phyloP scores from a whole-genome alignment of 2,888 invertebrate species.

The Luffia ferchaultella region DNA sequence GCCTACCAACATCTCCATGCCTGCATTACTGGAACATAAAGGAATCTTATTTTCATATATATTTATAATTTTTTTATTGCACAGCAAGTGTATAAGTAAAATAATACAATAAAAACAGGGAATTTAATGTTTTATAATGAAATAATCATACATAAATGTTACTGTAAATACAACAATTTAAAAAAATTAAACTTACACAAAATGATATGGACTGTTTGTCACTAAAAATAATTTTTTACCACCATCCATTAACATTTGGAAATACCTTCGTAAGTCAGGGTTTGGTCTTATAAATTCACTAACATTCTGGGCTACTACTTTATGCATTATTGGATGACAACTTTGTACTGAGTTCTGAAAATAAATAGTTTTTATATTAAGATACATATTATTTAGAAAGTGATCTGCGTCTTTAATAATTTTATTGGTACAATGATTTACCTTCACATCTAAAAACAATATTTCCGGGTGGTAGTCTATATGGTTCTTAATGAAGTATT shows the following conservation, averaged over 20 bases:
- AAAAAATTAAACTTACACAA: constrained; percentile 76
- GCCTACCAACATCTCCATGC: constrained; percentile 91
- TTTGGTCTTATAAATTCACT: constrained; percentile 82
- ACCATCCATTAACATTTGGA: constrained; percentile 75
- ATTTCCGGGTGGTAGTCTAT: constrained; percentile 96
- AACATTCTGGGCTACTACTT: constrained; percentile 83
- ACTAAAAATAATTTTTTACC: constrained; percentile 93
- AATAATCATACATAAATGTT: too few relatives aligned
- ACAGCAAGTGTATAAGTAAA: constrained; percentile 1
- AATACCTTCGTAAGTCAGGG: constrained; percentile 74
- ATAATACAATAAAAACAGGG: not conserved
- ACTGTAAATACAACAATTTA: not conserved
- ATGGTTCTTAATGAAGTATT: constrained; percentile 88
- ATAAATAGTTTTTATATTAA: constrained; percentile 14
- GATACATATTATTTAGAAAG: not conserved
- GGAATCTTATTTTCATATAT: too few relatives aligned
- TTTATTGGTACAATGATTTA: constrained; percentile 29
- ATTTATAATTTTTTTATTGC: not conserved
- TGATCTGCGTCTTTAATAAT: not conserved
- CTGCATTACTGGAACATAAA: constrained; percentile 75
- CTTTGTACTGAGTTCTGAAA: constrained; percentile 85
- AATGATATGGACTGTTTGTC: constrained; percentile 95
- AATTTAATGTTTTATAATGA: too few relatives aligned
- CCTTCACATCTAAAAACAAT: constrained; percentile 93
- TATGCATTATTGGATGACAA: constrained; percentile 90